phyloP scores from a whole-genome alignment of 2,888 invertebrate genomes.

The Toxonevra muliebris region DNA sequence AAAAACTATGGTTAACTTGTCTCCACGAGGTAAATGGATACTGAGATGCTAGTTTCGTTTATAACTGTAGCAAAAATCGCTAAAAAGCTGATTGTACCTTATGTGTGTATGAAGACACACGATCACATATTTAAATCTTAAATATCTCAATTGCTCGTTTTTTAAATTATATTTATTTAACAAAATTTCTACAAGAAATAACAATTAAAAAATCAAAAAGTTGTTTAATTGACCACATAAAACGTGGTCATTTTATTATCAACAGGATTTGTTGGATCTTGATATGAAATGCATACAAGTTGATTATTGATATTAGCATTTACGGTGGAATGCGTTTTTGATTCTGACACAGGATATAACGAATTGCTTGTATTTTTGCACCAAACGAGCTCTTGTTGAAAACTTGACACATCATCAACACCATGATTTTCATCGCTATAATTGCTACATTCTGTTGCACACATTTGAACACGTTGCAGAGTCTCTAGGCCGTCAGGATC shows the following conservation, averaged over 20 bases:
- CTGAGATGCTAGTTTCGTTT: no score
- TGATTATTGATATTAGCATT: not conserved
- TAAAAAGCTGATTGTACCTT: no score
- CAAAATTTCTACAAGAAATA: no score
- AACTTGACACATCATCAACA: not conserved
- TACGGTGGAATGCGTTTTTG: not conserved
- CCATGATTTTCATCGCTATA: not conserved
- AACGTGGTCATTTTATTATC: constrained; percentile 26
- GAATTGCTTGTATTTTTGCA: not conserved
- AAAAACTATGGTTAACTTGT: no score
- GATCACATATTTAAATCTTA: no score
- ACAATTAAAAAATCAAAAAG: no score
- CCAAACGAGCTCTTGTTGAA: not conserved
- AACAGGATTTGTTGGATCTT: constrained; percentile 24
- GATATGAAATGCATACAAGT: constrained; percentile 24
- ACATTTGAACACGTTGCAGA: constrained; percentile 23
- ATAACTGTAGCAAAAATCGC: no score
- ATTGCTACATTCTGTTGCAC: not conserved
- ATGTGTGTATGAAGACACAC: no score
- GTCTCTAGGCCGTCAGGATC: constrained; percentile 44
- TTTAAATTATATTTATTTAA: no score
- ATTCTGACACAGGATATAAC: not conserved
- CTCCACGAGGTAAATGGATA: no score
- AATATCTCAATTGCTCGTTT: no score
- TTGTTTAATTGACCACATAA: constrained; percentile 3